Base-by-base conservation (phyloP, 2,797 vertebrate species). In the Chelon auratus region DNA sequence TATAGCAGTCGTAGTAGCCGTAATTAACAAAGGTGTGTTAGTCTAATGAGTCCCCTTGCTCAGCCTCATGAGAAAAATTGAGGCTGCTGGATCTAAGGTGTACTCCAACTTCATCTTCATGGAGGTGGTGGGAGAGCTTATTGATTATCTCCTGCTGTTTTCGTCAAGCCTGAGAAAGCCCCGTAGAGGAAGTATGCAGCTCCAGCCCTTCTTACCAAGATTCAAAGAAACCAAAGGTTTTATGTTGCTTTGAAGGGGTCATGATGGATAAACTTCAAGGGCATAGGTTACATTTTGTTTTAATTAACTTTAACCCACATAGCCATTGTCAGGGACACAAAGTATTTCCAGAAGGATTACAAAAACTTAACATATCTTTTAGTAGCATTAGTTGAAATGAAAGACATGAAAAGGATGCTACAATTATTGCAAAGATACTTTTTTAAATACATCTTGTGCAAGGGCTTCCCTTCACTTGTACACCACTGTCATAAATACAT, bases 121-220 rank as follows among this genome's bases (percentile, higher is more conserved):
- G 69, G 69, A 87, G 84, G 80, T 84, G 70, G 78, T 78, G 77
- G 67, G 75, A 76, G 68, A 88, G 83, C 52, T 53, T 93, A 94
- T 94, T 67, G 93, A 93, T 94, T 91, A 81, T 80, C 84, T 84
- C 87, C 86, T 54, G 81, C 87, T 91, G 90, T 55, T 86, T 86
- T 77, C 84, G 85, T 90, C 82, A 86, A 84, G 87, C 67, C 78
- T 67, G 68, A 77, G 78, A 89, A 84, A 87, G 78, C 84, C 75
- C 8, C 2, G 42, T 33, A 3, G 52, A 79, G 76, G 53, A 86
- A 55, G 65, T 62, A 40, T 68, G 78, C 71, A 67, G 75, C 76
- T 57, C 64, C n/a, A 74, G 48, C 48, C 36, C 61, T 79, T 57
- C 30, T 81, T 55, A 53, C 43, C 63, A 52, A 80, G 67, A 82